Evolutionary conservation across 2,113 vertebrate species (phyloP).

Genomic region (Orycteropus afer): DNA sequence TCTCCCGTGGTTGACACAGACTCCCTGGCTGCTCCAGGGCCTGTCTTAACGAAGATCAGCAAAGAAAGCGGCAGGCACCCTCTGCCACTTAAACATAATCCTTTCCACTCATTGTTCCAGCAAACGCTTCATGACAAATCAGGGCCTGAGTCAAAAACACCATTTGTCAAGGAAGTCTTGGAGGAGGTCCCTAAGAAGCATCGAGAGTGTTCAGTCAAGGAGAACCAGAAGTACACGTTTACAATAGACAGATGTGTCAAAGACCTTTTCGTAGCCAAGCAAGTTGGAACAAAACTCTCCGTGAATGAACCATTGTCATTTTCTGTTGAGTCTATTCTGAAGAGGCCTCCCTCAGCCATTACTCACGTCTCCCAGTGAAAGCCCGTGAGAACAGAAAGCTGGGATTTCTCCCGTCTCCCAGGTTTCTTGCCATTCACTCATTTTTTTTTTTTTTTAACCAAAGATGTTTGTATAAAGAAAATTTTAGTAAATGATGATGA

Average conservation of each 20-base stretch:
- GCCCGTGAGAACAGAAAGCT: conserved; percentile 31
- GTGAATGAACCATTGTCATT: conserved; percentile 93
- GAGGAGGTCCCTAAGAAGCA: conserved; percentile 93
- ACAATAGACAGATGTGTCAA: conserved; percentile 88
- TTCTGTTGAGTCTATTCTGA: conserved; percentile 98
- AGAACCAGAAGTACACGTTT: conserved; percentile 87
- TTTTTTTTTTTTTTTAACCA: conserved; percentile 58
- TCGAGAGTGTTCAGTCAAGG: conserved; percentile 89
- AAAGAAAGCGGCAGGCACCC: conserved; percentile 88
- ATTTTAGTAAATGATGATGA: conserved; percentile 79
- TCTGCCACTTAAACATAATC: conserved; percentile 90
- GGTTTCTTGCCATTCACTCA: conserved; percentile 47
- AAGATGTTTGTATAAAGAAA: conserved; percentile 72
- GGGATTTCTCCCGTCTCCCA: conserved; percentile 65
- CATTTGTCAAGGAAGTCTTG: conserved; percentile 91
- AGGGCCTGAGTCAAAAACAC: conserved; percentile 86
- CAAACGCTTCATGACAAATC: conserved; percentile 89
- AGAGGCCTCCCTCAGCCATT: conserved; percentile 90
- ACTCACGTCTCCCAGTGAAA: conserved; percentile 89
- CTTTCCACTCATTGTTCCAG: conserved; percentile 92
- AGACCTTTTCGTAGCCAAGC: conserved; percentile 89
- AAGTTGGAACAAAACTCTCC: conserved; percentile 89
- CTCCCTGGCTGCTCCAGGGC: conserved; percentile 84
- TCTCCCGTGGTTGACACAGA: conserved; percentile 87
- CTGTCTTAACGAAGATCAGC: conserved; percentile 89